These are phyloP conservation scores for Pangasianodon hypophthalmus DNA, from an alignment of 2,113 vertebrate species.

Conservation along the genomic window DNA sequence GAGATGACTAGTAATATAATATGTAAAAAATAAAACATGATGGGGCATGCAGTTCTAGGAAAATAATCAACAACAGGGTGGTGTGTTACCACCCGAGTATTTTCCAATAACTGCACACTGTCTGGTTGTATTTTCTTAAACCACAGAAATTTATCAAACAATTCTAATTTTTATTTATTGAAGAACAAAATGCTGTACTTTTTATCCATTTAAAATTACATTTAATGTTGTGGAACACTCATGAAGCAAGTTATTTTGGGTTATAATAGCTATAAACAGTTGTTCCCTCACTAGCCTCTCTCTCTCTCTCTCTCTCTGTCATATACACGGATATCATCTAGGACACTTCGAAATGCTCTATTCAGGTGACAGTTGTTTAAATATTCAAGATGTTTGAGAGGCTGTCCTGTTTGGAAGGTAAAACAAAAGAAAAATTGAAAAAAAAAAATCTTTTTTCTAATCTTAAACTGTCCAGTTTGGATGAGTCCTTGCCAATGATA, in stretches of 20 bases:
- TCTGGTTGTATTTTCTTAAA: background rate
- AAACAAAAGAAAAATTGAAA: too few species aligned
- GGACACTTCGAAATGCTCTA: background rate
- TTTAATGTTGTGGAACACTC: background rate
- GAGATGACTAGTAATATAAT: slow-evolving; percentile 1
- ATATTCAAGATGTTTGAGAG: background rate
- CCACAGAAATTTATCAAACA: background rate
- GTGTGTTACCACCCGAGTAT: background rate
- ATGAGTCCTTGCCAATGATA: too few species aligned
- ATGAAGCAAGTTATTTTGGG: background rate
- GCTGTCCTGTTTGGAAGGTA: background rate
- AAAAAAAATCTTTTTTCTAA: too few species aligned
- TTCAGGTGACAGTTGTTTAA: background rate
- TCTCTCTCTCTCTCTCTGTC: background rate
- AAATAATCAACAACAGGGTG: background rate
- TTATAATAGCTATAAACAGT: background rate
- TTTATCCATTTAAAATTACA: background rate
- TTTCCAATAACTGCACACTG: background rate
- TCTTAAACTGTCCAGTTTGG: too few species aligned
- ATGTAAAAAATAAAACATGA: background rate
- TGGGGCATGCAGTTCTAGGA: background rate
- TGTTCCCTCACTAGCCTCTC: background rate
- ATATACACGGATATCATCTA: background rate
- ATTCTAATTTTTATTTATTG: background rate
- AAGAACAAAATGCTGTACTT: background rate